phyloP scores from a whole-genome alignment of 2,113 vertebrate species.

The Ovis canadensis region DNA sequence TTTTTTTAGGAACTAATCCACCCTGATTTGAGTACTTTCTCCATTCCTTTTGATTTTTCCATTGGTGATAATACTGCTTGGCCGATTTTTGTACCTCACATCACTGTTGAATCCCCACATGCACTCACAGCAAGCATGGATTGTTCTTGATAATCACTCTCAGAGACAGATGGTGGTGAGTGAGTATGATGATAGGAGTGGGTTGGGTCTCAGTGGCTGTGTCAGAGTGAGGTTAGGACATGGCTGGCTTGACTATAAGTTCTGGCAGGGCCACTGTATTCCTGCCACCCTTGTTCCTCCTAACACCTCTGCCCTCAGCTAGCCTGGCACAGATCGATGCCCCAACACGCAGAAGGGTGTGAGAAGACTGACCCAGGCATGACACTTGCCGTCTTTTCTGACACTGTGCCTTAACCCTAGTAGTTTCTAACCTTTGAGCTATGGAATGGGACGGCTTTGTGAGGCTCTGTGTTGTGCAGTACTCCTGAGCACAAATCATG shows the following conservation, averaged over 20 bases:
- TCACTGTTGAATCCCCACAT: constrained; percentile 19
- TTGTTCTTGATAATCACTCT: constrained; percentile 38
- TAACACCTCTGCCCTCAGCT: neutral
- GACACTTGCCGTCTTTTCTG: neutral
- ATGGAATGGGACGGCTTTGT: neutral
- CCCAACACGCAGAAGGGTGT: too few species aligned
- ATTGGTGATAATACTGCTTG: constrained; percentile 21
- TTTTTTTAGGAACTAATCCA: neutral
- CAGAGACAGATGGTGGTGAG: constrained; percentile 58
- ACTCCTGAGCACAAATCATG: neutral
- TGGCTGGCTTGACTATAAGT: constrained; percentile 39
- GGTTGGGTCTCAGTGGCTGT: constrained; percentile 61
- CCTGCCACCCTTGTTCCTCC: neutral
- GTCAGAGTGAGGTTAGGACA: constrained; percentile 59
- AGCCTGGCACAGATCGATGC: neutral
- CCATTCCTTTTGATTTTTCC: neutral
- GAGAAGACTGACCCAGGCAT: neutral
- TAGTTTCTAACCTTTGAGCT: neutral
- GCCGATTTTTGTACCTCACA: constrained; percentile 35
- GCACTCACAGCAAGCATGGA: constrained; percentile 16
- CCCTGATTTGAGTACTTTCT: neutral
- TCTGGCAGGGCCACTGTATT: neutral
- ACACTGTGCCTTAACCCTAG: neutral
- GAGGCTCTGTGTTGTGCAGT: neutral
- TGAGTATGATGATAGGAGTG: constrained; percentile 61